Conservation (phyloP, 1,140 invertebrate genomes). For the Drosophila saltans region DNA sequence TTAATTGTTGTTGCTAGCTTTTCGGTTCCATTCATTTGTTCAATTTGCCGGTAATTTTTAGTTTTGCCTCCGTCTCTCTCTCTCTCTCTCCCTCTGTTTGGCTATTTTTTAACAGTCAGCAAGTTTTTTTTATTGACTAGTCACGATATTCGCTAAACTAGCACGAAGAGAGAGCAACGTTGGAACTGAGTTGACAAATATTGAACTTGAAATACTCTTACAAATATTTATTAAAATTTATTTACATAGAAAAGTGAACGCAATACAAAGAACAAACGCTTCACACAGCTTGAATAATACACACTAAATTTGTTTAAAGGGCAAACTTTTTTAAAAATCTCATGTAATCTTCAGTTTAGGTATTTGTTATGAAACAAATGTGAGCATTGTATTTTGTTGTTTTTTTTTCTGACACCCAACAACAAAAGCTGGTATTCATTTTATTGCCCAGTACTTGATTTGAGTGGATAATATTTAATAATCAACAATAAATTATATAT, state of each 20-base stretch:
- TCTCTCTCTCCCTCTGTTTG: constrained; percentile 24
- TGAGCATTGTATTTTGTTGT: not conserved
- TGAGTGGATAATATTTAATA: not conserved
- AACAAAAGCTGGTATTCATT: not conserved
- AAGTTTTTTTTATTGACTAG: not conserved
- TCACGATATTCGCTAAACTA: not conserved
- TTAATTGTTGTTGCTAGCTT: constrained; percentile 41
- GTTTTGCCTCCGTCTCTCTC: constrained; percentile 19
- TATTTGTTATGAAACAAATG: not conserved
- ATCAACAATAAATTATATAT: constrained; percentile 4
- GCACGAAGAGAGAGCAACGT: not conserved
- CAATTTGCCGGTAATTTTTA: constrained; percentile 5
- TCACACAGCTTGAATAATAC: too few relatives aligned
- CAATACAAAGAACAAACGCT: too few relatives aligned
- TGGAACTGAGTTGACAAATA: not conserved
- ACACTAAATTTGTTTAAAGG: too few relatives aligned
- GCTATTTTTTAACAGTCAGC: not conserved
- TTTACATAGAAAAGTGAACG: too few relatives aligned
- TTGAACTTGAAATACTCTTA: not conserved
- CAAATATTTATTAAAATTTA: too few relatives aligned
- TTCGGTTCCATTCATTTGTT: constrained; percentile 12
- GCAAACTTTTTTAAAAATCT: not conserved
- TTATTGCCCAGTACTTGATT: not conserved
- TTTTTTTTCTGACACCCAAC: not conserved
- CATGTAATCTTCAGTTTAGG: not conserved